These are phyloP conservation scores for Callospermophilus lateralis DNA, from an alignment of 2,113 vertebrate genomes.

Conservation along the genomic window DNA sequence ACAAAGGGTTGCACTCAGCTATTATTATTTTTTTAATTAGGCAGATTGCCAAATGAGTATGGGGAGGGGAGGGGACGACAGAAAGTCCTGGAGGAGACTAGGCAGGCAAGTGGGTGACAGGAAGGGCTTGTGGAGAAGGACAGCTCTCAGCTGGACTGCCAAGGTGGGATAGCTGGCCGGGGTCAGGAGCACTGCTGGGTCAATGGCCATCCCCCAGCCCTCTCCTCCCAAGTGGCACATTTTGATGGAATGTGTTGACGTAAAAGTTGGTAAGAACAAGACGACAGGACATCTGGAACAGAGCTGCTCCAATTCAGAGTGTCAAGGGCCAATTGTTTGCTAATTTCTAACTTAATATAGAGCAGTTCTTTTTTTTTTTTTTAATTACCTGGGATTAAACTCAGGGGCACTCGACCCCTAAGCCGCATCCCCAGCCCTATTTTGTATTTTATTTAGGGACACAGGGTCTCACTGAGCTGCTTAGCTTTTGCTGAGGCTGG, in stretches of 20 bases:
- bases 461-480: too few species aligned
- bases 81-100: background rate
- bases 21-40: background rate
- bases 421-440: too few species aligned
- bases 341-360: background rate
- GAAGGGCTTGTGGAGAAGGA: background rate
- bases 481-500: too few species aligned
- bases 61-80: background rate
- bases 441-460: too few species aligned
- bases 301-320: background rate
- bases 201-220: rapidly evolving
- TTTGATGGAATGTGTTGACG: background rate
- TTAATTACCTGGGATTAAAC: too few species aligned
- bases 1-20: background rate
- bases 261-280: background rate
- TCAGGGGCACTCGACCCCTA: too few species aligned
- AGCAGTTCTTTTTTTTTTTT: background rate
- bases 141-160: background rate
- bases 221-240: background rate
- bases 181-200: background rate
- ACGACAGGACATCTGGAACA: background rate
- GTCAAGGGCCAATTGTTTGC: background rate
- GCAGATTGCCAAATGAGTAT: background rate
- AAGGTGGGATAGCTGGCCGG: background rate
- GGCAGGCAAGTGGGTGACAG: background rate